Conservation (phyloP, 2,797 vertebrate species). For the Thaleichthys pacificus region DNA sequence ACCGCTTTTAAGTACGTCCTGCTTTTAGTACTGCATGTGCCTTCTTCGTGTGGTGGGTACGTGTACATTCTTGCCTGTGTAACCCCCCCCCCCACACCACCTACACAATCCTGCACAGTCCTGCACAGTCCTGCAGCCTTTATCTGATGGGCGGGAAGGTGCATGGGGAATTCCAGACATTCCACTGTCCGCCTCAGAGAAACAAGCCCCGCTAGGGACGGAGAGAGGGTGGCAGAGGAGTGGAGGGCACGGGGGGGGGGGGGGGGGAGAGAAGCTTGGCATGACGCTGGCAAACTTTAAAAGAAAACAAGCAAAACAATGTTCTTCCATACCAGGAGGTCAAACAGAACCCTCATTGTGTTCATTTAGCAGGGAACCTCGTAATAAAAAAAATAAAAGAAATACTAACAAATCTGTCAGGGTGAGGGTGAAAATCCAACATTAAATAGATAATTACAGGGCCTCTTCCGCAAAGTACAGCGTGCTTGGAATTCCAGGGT, state of each 20-base stretch:
- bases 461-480: constrained; percentile 48
- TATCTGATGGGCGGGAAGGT: constrained; percentile 71
- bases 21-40: constrained; percentile 22
- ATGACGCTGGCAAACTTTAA: constrained; percentile 15
- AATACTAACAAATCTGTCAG: constrained; percentile 41
- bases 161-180: constrained; percentile 68
- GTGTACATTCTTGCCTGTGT: constrained; percentile 56
- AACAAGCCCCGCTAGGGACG: constrained; percentile 34
- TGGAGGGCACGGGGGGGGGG: neutral
- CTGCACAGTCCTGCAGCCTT: constrained; percentile 44
- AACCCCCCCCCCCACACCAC: constrained; percentile 10
- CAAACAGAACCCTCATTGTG: constrained; percentile 26
- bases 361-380: neutral
- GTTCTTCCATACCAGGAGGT: constrained; percentile 21
- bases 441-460: constrained; percentile 55
- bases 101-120: constrained; percentile 33
- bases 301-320: constrained; percentile 18
- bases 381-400: constrained; percentile 41
- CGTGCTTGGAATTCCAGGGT: constrained; percentile 64
- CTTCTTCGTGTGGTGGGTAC: constrained; percentile 63
- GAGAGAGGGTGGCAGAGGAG: constrained; percentile 28
- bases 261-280: neutral
- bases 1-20: constrained; percentile 1
- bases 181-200: constrained; percentile 55
- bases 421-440: constrained; percentile 57